These are phyloP conservation scores for Rafetus swinhoei DNA, from an alignment of 2,113 vertebrate species.

Conservation along the genomic window DNA sequence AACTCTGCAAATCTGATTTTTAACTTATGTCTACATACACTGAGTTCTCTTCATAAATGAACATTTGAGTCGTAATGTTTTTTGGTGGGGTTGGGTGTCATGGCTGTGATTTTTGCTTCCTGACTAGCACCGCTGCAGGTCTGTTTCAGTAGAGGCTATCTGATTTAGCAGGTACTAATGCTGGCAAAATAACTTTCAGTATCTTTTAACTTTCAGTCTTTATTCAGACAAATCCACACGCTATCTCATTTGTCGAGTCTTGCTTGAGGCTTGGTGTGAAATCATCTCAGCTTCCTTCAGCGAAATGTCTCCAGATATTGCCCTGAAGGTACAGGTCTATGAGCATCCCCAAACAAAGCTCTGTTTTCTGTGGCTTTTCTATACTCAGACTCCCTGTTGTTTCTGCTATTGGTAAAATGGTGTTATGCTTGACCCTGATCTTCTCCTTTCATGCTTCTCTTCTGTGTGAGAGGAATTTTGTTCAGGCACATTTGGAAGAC, in stretches of 20 bases:
- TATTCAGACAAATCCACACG: fast-evolving
- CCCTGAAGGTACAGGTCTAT: not conserved
- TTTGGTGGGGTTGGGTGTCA: not conserved
- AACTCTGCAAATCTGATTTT: not conserved
- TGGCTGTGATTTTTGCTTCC: not conserved
- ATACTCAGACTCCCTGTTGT: not conserved
- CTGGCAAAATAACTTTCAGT: not conserved
- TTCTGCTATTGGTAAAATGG: not conserved
- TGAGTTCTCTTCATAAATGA: not conserved
- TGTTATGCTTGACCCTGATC: fast-evolving
- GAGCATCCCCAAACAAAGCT: not conserved
- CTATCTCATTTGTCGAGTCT: not conserved
- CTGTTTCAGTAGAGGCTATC: not conserved
- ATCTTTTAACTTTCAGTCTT: not conserved
- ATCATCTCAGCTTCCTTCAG: not conserved
- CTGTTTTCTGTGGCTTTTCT: fast-evolving
- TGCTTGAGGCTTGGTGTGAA: not conserved
- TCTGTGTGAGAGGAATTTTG: not conserved
- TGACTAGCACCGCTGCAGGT: not conserved
- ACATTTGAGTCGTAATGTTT: not conserved
- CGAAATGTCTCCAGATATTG: not conserved
- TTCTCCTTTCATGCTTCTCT: fast-evolving
- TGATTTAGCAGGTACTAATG: fast-evolving
- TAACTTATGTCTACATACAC: not conserved
- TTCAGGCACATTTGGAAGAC: not conserved